Evolutionary conservation across 2,113 vertebrate genomes (phyloP).

Genomic region (Dryoscopus gambensis): DNA sequence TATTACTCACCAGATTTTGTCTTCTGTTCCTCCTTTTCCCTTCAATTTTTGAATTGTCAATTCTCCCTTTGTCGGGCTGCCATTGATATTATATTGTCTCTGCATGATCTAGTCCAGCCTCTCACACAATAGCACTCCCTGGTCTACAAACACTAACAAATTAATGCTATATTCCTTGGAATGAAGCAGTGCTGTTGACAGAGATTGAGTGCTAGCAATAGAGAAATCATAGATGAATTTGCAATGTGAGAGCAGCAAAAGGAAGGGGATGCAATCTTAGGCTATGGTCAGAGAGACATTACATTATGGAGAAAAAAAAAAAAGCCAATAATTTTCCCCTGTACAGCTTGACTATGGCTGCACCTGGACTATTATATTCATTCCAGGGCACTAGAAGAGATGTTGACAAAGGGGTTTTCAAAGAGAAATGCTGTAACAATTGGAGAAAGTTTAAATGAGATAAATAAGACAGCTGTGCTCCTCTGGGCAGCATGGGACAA

Average conservation of each 20-base stretch:
- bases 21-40: neutral
- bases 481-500: neutral
- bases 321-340: neutral
- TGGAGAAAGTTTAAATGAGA: neutral
- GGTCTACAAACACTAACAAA: constrained; percentile 24
- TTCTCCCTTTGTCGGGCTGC: neutral
- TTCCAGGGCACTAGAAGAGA: neutral
- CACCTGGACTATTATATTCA: constrained; percentile 3
- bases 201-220: neutral
- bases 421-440: neutral
- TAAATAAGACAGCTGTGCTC: neutral
- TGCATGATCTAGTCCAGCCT: neutral
- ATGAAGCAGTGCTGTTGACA: neutral
- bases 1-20: neutral
- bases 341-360: neutral
- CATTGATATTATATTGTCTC: neutral
- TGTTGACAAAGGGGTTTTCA: neutral
- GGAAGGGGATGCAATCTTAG: neutral
- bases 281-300: neutral
- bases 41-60: neutral
- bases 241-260: neutral
- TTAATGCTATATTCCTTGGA: neutral
- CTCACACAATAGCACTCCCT: neutral
- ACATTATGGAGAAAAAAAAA: neutral
- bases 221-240: constrained; percentile 3